Evolutionary conservation across 2,797 vertebrate species (phyloP), one percentile per base, ranked within the genome.

Genomic region (Coregonus sp.): DNA sequence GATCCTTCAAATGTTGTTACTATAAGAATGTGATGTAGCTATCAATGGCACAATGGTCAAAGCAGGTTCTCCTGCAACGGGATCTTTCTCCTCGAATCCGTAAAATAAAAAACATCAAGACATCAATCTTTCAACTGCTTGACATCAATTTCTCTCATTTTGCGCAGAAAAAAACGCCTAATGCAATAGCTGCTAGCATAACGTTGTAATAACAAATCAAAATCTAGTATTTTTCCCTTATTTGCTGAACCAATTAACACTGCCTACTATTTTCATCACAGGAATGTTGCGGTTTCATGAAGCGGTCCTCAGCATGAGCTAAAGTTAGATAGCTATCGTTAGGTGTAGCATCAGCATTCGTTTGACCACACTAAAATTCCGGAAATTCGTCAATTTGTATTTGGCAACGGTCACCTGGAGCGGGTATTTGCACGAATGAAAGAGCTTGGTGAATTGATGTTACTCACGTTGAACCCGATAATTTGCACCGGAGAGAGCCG

Each of bases 1-100:
- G 65, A 75, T 76, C 77, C 82, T 80, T 84, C 80, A 79, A 54
- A 77, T 74, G 78, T 77, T 78, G 56, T 76, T 73, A 77, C 77
- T 82, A 81, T 82, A 59, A 50, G 54, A 25, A 20, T 74, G 35
- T 65, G 56, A 11, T 40, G 56, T 50, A 81, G 85, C 59, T 84
- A 75, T 83, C 68, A 82, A 83, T 54, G 79, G 74, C 73, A 78
- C 70, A 70, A 63, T 70, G 52, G 66, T 75, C 59, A 74, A 61
- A 73, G 75, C 74, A 75, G 69, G 68, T 31, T 18, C 61, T 35
- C 70, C 69, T 75, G 82, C 72, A 35, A 56, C 59, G 72, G 25
- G 66, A 68, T 71, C 18, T 76, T 37, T 72, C 20, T 65, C 54
- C 69, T 75, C 70, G 69, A 73, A 70, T 16, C 77, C 56, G 77